phyloP scores from a whole-genome alignment of 2,797 vertebrate genomes.

The Dermochelys coriacea region DNA sequence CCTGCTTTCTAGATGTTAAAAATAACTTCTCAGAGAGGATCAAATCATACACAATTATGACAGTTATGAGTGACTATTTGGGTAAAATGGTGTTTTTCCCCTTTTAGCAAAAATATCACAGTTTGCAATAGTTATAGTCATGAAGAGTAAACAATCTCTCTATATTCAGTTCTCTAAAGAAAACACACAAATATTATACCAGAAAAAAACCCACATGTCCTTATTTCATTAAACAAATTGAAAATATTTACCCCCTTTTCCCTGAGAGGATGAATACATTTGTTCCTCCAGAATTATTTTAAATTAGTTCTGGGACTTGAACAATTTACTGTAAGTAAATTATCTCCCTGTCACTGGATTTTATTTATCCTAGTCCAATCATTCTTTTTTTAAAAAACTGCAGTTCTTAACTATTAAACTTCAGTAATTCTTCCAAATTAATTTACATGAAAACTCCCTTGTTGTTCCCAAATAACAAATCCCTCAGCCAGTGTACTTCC shows the following conservation, averaged over 20 bases:
- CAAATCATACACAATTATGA: not conserved
- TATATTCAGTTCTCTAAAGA: not conserved
- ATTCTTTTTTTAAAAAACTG: not conserved
- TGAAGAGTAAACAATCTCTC: not conserved
- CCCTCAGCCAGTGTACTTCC: not conserved
- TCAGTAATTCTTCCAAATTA: not conserved
- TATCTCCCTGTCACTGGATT: not conserved
- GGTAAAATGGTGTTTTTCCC: not conserved
- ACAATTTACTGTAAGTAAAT: not conserved
- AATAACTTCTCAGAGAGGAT: not conserved
- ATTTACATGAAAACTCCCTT: fast-evolving
- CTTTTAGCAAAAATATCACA: not conserved
- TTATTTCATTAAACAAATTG: conserved; percentile 4
- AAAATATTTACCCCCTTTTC: not conserved
- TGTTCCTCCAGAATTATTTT: not conserved
- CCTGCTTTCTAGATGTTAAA: not conserved
- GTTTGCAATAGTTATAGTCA: not conserved
- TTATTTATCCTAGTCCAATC: not conserved
- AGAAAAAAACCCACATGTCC: conserved; percentile 6
- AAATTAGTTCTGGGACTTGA: not conserved
- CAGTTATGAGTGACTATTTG: not conserved
- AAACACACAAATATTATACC: not conserved
- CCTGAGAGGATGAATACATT: not conserved
- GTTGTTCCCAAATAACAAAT: not conserved
- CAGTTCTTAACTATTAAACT: not conserved